Evolutionary conservation across 1,140 invertebrate species (phyloP), one percentile per base, ranked within the genome.

Genomic region (Penaeus japonicus): DNA sequence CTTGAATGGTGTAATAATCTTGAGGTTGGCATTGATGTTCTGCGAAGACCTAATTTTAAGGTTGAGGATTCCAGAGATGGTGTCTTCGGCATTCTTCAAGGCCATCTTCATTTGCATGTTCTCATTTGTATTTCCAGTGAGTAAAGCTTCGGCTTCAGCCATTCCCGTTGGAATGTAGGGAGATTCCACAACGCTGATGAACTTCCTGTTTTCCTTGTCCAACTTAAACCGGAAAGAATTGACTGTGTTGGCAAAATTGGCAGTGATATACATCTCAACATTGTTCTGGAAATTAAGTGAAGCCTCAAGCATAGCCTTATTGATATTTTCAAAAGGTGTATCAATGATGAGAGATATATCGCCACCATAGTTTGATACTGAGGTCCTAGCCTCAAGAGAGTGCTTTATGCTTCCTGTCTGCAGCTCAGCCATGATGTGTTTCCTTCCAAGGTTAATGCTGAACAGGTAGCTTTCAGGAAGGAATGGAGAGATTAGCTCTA

Each of bases 1-100:
- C 53, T 79, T 62, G 73, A 90, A 62, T 15, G 89, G 89, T 24
- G 89, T 90, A 30, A 84, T 15, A n/a, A 87, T 30, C 54, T 79
- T 87, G 24, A 87, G 20, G 24, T 79, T 84, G 7, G 77, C 32
- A 53, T 78, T 62, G 22, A 87, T 59, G 27, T 73, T 30, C 20
- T 82, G 12, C 20, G 62, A 35, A 30, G 73, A 73, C 20, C 47
- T 4, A 35, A 80, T 59, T 35, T 84, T 85, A 35, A 85, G 1
- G 20, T 90, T 53, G 55, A 90, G 79, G 35, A 84, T 27, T 20
- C 62, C 85, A 75, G 81, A 57, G 18, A 87, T 84, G 70, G 73
- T 32, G 39, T 90, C 62, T 12, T 65, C 20, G 57, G 59, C 55
- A 30, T 90, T 81, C 39, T 15, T 80, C 22, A 88, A 59, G 10